Conservation (phyloP, 2,113 vertebrate genomes). For the Bagarius yarrelli region DNA sequence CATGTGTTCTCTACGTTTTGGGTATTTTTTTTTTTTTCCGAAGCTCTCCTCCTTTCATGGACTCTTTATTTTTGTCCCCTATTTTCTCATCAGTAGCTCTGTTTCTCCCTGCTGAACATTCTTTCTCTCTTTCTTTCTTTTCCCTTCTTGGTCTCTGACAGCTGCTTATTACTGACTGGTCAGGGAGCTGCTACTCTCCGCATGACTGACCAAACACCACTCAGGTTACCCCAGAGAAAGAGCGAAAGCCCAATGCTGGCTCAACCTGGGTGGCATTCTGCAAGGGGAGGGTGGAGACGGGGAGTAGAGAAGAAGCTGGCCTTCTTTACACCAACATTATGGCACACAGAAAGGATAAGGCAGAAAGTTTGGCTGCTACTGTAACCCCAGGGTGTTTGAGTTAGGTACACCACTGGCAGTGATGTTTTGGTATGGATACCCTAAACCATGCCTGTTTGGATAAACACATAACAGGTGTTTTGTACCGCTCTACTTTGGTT, state of each 20-base stretch:
- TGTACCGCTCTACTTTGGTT: not conserved
- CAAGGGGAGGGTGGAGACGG: constrained; percentile 52
- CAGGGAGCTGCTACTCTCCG: constrained; percentile 73
- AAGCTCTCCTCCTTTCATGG: constrained; percentile 30
- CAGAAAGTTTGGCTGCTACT: constrained; percentile 26
- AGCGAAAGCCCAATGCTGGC: constrained; percentile 63
- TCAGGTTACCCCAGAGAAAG: constrained; percentile 73
- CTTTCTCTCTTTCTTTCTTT: constrained; percentile 37
- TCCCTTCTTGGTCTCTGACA: constrained; percentile 52
- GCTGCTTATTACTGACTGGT: constrained; percentile 58
- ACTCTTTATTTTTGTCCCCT: constrained; percentile 39
- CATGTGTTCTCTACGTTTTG: constrained; percentile 51
- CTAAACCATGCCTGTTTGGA: constrained; percentile 23
- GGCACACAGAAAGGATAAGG: not conserved
- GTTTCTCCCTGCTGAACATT: constrained; percentile 33
- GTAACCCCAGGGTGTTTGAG: constrained; percentile 6
- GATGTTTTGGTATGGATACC: not conserved
- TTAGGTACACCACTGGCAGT: not conserved
- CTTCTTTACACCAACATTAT: constrained; percentile 65
- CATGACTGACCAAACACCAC: constrained; percentile 53
- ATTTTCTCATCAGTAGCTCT: constrained; percentile 42
- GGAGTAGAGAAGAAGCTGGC: constrained; percentile 48
- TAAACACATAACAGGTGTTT: not conserved
- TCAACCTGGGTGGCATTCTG: constrained; percentile 81
- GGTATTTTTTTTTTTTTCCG: constrained; percentile 32